Percentiles rank a stretch among this genome's conserved stretches.
These are phyloP conservation scores for Drosophila tani DNA, from an alignment of 1,140 invertebrate species.

Conservation along the genomic window DNA sequence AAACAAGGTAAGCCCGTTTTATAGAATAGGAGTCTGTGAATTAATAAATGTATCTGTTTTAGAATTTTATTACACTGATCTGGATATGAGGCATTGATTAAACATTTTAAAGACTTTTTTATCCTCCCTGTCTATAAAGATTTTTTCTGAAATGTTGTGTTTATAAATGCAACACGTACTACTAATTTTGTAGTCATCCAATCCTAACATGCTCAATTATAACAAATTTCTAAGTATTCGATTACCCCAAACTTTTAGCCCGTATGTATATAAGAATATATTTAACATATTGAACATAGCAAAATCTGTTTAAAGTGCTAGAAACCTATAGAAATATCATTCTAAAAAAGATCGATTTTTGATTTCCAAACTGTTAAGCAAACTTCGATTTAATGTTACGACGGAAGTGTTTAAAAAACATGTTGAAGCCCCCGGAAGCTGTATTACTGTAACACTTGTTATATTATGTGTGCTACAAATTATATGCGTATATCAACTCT, in stretches of 20 bases:
- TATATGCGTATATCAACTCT: conserved; percentile 58
- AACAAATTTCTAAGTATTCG: conserved; percentile 26
- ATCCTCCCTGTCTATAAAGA: neutral
- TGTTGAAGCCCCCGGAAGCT: conserved; percentile 71
- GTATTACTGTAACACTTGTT: conserved; percentile 79
- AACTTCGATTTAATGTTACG: conserved; percentile 64
- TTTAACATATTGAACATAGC: conserved; percentile 57
- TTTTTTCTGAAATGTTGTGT: neutral
- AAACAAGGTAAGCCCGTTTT: conserved; percentile 31
- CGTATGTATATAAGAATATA: conserved; percentile 63
- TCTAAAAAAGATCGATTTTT: conserved; percentile 24
- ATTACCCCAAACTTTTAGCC: conserved; percentile 27
- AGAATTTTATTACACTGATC: neutral
- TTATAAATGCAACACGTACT: neutral
- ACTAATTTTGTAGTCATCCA: conserved; percentile 3
- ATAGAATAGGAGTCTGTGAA: conserved; percentile 6
- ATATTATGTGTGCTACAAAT: conserved; percentile 75
- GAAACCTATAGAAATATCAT: conserved; percentile 39
- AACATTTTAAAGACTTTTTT: neutral
- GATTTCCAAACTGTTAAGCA: conserved; percentile 57
- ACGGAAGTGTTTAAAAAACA: conserved; percentile 74
- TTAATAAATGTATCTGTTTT: neutral
- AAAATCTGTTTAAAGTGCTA: conserved; percentile 60
- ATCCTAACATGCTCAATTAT: conserved; percentile 57
- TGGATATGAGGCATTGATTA: too few relatives aligned